Evolutionary conservation across 2,113 vertebrate genomes (phyloP), one percentile per base, ranked within the genome.

Genomic region (Microtus ochrogaster): DNA sequence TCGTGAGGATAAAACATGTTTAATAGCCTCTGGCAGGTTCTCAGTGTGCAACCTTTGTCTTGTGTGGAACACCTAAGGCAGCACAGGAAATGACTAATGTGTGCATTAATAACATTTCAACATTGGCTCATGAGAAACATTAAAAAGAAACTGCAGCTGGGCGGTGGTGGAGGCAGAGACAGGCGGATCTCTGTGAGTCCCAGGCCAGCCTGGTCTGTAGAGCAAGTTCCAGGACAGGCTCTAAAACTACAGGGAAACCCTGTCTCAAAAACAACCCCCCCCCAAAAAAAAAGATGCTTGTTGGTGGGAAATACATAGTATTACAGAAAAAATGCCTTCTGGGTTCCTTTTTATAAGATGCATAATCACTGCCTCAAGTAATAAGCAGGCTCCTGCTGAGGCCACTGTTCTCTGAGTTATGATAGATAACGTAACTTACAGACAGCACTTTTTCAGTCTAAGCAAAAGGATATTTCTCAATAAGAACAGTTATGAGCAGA

Each of bases 401-500:
- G 61, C 33, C 61, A 78, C 90, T 94, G 66, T 76, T 93, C 92
- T 77, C 39, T 33, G 89, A 63, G 70, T 92, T 21, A 72, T 28
- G 26, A 87, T 33, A 41, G n/a, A 33, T 11, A 86, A 86, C 66
- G 6, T 93, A 91, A 74, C 26, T 81, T 89, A n/a, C 17, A 24
- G 39, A 14, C 39, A 58, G 55, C 74, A 61, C 52, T 12, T 33
- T n/a, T 39, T 81, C 84, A 19, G 16, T 65, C 68, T 73, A 19
- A 39, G 52, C 58, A 89, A 92, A 91, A 94, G 22, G 88, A n/a
- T 93, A 94, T 73, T 84, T 94, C 70, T 44, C 13, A 81, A 5
- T 86, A 97, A 91, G 94, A 94, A 68, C 52, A 93, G 63, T 41
- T 78, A 19, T 79, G 44, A 72, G 86, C 63, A 88, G 93, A 89